Evolutionary conservation across 1,140 invertebrate genomes (phyloP), one percentile per base, ranked within the genome.

Genomic region (Subanguina moxae): DNA sequence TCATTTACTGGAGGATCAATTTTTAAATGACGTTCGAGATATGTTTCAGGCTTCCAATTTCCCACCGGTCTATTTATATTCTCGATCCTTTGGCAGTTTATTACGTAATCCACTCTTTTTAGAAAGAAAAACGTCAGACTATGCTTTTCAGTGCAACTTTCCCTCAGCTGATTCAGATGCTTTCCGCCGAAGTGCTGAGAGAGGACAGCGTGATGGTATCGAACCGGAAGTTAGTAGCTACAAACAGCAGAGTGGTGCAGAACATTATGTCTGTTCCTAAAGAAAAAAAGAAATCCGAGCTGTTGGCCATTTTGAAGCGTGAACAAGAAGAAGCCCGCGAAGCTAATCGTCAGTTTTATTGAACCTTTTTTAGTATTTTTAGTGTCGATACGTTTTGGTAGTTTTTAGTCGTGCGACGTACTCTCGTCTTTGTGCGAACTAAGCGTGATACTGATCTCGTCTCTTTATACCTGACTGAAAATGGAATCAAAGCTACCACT

Each of bases 81-180:
- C 57, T 27, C 7, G 19, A 0, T 23, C 15, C 13, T 38, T 15
- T 32, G 21, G 1, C 38, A 19, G 13, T 64, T 27, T 28, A n/a
- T 67, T 71, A 1, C 1, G 21, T 30, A 1, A 15, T 19, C 27
- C 17, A 38, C 7, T 25, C 21, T 65, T 57, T 73, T 74, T 57
- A 78, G 77, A 77, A 74, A 46, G 68, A 78, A 13, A 71, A 85
- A 19, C 77, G 86, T n/a, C 84, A 86, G 67, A 86, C 85, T 8
- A 76, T 86, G 1, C 84, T 87, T 84, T 87, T 87, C 69, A 84
- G 82, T 78, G 86, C 86, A 5, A 87, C 86, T n/a, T 87, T 87
- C 70, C 85, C 85, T 1, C 71, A 81, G 7, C 82, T 85, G 66
- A 85, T 87, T n/a, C 70, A 71, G 43, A 25, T 19, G n/a, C 63